phyloP scores from a whole-genome alignment of 2,113 vertebrate species.

The Entelurus aequoreus region DNA sequence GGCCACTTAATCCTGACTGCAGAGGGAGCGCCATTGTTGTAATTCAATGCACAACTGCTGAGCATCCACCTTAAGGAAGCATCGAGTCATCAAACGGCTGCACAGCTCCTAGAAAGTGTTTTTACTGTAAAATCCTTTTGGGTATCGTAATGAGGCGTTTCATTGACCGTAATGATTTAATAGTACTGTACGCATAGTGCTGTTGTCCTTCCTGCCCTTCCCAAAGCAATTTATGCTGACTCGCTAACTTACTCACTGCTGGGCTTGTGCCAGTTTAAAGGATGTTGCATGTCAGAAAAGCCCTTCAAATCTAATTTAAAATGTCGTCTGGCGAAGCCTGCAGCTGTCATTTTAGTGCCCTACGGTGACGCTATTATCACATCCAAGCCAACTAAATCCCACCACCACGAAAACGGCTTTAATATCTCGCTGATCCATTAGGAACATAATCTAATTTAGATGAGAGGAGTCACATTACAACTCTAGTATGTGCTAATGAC shows the following conservation, averaged over 20 bases:
- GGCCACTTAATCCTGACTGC: conserved; percentile 47
- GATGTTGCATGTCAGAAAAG: conserved; percentile 29
- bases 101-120: neutral
- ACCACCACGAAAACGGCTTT: conserved; percentile 7
- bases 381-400: conserved; percentile 21
- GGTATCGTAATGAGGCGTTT: too few species aligned
- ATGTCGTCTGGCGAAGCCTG: conserved; percentile 36
- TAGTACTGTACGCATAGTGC: neutral
- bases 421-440: conserved; percentile 21
- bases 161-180: conserved; percentile 2
- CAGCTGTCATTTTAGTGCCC: conserved; percentile 52
- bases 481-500: neutral
- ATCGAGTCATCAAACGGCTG: conserved; percentile 17
- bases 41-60: conserved; percentile 49
- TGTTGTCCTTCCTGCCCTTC: conserved; percentile 30
- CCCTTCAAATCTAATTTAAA: conserved; percentile 44
- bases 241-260: conserved; percentile 39
- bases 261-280: conserved; percentile 29
- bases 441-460: conserved; percentile 12
- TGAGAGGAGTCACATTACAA: conserved; percentile 2
- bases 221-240: conserved; percentile 40
- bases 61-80: conserved; percentile 46
- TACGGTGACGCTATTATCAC: conserved; percentile 39
- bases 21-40: conserved; percentile 43
- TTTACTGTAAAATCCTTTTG: too few species aligned